Evolutionary conservation across 1,140 invertebrate species (phyloP).

Genomic region (Diabrotica undecimpunctata): DNA sequence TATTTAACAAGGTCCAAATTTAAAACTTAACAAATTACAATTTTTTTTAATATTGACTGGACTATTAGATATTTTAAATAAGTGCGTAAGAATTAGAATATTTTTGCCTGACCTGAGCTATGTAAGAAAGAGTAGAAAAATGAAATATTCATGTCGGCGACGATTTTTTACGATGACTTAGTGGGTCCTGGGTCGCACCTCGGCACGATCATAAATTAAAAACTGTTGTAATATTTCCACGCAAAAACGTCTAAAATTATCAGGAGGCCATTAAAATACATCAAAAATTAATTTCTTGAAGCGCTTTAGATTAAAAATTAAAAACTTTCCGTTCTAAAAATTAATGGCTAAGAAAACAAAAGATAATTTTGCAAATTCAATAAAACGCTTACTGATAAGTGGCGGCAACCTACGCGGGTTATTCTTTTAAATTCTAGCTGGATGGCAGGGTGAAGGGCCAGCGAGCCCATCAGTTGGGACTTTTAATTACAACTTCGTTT

Average conservation of each 20-base stretch:
- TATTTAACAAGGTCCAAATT: no score
- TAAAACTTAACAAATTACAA: no score
- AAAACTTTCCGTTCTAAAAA: conserved; percentile 43
- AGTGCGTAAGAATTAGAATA: no score
- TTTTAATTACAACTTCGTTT: conserved; percentile 41
- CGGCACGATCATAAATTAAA: conserved; percentile 14
- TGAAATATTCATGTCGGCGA: no score
- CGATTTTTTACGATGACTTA: no score
- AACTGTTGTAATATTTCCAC: conserved; percentile 21
- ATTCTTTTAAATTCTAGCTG: conserved; percentile 24
- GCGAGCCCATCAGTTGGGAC: neutral
- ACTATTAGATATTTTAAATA: no score
- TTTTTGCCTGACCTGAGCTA: no score
- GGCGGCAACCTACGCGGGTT: conserved; percentile 13
- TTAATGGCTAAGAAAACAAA: conserved; percentile 46
- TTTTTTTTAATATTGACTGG: no score
- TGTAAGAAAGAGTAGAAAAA: no score
- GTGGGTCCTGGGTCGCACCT: neutral
- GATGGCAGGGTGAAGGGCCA: conserved; percentile 20
- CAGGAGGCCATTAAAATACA: conserved; percentile 40
- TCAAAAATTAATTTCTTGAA: conserved; percentile 43
- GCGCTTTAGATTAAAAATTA: conserved; percentile 45
- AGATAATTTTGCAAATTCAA: conserved; percentile 45
- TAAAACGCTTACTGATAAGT: conserved; percentile 40
- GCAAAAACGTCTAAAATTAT: conserved; percentile 34